Base-by-base conservation (phyloP, 2,113 vertebrate genomes). In the Rissa tridactyla region DNA sequence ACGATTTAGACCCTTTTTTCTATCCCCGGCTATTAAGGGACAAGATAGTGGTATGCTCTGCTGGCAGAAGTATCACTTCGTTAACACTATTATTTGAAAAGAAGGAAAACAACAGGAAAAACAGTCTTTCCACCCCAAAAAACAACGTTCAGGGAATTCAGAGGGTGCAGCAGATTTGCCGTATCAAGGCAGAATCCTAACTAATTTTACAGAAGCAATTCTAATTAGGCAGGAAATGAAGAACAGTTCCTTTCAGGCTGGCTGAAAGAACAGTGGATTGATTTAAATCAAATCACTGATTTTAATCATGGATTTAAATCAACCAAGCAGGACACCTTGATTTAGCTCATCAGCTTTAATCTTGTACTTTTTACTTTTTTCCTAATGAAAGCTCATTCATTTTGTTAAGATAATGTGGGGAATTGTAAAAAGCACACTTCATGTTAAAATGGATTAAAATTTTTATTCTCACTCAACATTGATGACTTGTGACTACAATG, bases 251-350 rank as follows among this genome's bases (percentile, higher is more conserved):
- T 95, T 91, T 85, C 92, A 96, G 88, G 75, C 57, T 80, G 78
- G 58, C 89, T 96, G 83, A 91, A 92, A 91, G 84, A 97, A 96
- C 65, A 84, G 86, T 85, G 90, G 91, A 91, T 94, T 95, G 96
- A 93, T 97, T 96, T 95, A 97, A 96, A 96, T 94, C 94, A 95
- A 96, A 95, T 93, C 82, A 81, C 90, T 97, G 96, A 95, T 96
- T 96, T 96, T 96, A 96, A 97, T 96, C 82, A 95, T 42, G 22
- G 94, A 94, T 82, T 94, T 96, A 96, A 96, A 96, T 90, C 96
- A 97, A 76, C 93, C 81, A 82, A 94, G 86, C 89, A 97, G 96
- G 94, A 96, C 95, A 96, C 87, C 91, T 90, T 94, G 96, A 96
- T 95, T 95, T 95, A 96, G 84, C 75, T 96, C 95, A 97, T 96